phyloP scores from a whole-genome alignment of 2,888 invertebrate species.

The Drosophila colorata region DNA sequence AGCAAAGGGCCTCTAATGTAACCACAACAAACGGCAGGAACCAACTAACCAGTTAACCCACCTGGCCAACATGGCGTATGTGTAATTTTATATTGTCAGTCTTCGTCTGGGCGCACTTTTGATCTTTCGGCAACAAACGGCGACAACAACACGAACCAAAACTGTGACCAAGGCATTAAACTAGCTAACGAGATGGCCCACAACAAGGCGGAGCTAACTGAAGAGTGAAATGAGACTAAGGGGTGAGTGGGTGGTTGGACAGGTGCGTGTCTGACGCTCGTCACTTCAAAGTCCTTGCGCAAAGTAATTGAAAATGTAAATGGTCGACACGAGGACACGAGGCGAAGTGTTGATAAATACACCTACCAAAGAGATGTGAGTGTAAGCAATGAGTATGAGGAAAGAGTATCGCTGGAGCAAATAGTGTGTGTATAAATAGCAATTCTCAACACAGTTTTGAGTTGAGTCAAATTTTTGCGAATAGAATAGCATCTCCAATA shows the following conservation, averaged over 20 bases:
- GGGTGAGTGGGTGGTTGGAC: background rate
- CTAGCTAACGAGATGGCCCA: conserved; percentile 51
- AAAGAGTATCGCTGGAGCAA: conserved; percentile 5
- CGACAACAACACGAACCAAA: conserved; percentile 21
- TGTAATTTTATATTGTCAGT: conserved; percentile 72
- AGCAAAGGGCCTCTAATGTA: conserved; percentile 32
- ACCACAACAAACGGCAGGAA: conserved; percentile 51
- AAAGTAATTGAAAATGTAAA: conserved; percentile 80
- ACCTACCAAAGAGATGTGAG: background rate
- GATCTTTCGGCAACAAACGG: conserved; percentile 51
- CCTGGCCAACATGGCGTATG: conserved; percentile 66
- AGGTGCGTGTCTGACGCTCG: conserved; percentile 68
- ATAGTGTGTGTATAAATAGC: background rate
- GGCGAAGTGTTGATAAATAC: conserved; percentile 31
- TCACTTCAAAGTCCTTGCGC: conserved; percentile 64
- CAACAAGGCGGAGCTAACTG: conserved; percentile 29
- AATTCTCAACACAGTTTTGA: background rate
- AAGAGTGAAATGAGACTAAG: background rate
- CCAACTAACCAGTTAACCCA: conserved; percentile 35
- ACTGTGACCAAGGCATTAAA: conserved; percentile 45
- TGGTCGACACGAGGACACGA: conserved; percentile 52
- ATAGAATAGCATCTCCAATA: no score
- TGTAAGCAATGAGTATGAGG: background rate
- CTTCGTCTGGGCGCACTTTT: conserved; percentile 53
- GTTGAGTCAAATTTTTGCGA: background rate